phyloP scores from a whole-genome alignment of 2,113 vertebrate species.

The Mustelus asterias region DNA sequence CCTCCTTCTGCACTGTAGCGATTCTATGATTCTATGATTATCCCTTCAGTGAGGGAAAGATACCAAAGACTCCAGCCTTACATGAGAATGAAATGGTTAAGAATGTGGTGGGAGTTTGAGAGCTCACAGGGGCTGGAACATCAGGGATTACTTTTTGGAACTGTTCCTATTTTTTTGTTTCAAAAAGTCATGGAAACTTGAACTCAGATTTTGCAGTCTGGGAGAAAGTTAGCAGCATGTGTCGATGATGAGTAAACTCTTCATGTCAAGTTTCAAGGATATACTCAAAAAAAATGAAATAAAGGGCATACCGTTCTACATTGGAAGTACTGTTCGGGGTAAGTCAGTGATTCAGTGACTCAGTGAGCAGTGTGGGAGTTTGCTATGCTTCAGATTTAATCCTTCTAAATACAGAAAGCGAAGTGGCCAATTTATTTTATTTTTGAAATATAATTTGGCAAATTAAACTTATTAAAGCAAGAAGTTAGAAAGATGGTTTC shows the following conservation, averaged over 20 bases:
- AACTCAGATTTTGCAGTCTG: neutral
- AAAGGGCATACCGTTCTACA: neutral
- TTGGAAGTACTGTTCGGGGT: neutral
- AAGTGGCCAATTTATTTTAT: neutral
- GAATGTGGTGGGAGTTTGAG: neutral
- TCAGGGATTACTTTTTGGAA: neutral
- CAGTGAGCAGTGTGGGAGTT: neutral
- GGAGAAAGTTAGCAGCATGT: neutral
- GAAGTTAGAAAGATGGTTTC: neutral
- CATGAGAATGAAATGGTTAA: neutral
- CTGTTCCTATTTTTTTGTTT: neutral
- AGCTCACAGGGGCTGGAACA: neutral
- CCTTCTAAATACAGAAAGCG: neutral
- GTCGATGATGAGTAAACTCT: neutral
- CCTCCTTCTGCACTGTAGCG: no score
- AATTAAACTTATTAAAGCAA: neutral
- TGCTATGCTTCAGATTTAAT: neutral
- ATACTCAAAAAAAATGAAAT: neutral
- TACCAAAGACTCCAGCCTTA: neutral
- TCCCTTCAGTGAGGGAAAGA: neutral
- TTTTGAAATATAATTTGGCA: neutral
- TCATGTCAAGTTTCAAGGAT: constrained; percentile 12
- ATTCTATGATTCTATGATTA: neutral
- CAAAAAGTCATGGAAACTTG: constrained; percentile 1
- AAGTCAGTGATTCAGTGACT: neutral